phyloP scores from a whole-genome alignment of 2,113 vertebrate species.

The Atrichornis clamosus region DNA sequence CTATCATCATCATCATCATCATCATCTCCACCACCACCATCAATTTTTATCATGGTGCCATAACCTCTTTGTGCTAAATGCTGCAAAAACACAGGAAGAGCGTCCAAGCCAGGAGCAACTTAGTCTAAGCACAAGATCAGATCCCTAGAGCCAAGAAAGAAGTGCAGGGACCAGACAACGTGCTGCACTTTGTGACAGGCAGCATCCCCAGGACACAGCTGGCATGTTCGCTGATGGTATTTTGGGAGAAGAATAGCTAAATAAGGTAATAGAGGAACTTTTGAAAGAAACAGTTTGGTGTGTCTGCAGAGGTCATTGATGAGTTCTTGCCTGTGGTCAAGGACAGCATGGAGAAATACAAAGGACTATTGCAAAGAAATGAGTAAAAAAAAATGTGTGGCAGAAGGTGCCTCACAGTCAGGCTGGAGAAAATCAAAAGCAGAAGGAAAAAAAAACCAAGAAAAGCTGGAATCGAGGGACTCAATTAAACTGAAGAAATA shows the following conservation, averaged over 20 bases:
- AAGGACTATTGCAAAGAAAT: not conserved
- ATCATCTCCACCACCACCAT: not conserved
- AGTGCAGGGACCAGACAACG: not conserved
- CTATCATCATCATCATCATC: not conserved
- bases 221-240: not conserved
- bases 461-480: not conserved
- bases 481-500: not conserved
- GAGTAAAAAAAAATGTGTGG: not conserved
- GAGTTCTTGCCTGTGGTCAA: not conserved
- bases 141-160: too few species aligned
- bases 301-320: not conserved
- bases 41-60: not conserved
- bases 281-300: not conserved
- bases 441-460: rapidly evolving
- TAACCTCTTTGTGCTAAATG: not conserved
- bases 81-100: not conserved
- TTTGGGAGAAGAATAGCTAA: not conserved
- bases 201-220: not conserved
- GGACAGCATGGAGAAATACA: not conserved
- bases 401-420: not conserved
- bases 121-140: not conserved
- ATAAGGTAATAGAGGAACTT: not conserved
- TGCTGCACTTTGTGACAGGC: not conserved
- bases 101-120: not conserved
- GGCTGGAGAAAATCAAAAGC: not conserved